These are phyloP conservation scores for Byasa hedistus DNA, from an alignment of 2,888 invertebrate species.

Conservation along the genomic window DNA sequence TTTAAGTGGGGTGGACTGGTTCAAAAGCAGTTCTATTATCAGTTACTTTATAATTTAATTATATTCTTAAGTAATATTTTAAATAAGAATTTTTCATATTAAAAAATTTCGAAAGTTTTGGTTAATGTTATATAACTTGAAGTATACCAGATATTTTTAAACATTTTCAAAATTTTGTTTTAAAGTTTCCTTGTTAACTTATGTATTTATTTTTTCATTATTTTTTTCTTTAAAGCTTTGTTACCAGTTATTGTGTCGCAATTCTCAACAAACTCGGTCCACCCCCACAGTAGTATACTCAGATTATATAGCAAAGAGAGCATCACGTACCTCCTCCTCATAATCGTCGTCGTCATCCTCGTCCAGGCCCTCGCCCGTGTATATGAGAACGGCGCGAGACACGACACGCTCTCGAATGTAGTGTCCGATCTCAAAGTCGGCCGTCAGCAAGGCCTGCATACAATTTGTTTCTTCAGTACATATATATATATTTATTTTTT, in stretches of 20 bases:
- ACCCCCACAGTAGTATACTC: neutral
- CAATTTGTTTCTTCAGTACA: neutral
- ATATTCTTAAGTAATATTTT: too few species aligned
- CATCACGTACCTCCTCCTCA: slow-evolving; percentile 77
- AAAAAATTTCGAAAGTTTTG: too few species aligned
- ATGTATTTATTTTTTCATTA: too few species aligned
- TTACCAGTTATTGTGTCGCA: too few species aligned
- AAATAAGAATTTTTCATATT: too few species aligned
- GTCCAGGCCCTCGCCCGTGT: slow-evolving; percentile 93
- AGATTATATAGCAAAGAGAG: neutral
- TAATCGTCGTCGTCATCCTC: slow-evolving; percentile 89
- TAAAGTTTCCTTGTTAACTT: too few species aligned
- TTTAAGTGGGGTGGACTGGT: neutral
- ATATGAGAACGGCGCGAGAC: slow-evolving; percentile 97
- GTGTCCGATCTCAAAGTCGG: slow-evolving; percentile 99
- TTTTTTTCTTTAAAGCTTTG: too few species aligned
- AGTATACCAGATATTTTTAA: too few species aligned
- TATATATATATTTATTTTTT: neutral
- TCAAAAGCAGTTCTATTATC: too few species aligned
- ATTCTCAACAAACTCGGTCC: neutral
- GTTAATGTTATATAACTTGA: too few species aligned
- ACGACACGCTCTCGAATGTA: slow-evolving; percentile 97
- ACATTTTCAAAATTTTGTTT: too few species aligned
- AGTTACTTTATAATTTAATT: too few species aligned
- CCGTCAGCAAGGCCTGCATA: slow-evolving; percentile 85